A percentile compares a stretch with the other conserved stretches of the same genome.
Conservation (phyloP, 2,113 vertebrate species). For the Cygnus buccinator region DNA sequence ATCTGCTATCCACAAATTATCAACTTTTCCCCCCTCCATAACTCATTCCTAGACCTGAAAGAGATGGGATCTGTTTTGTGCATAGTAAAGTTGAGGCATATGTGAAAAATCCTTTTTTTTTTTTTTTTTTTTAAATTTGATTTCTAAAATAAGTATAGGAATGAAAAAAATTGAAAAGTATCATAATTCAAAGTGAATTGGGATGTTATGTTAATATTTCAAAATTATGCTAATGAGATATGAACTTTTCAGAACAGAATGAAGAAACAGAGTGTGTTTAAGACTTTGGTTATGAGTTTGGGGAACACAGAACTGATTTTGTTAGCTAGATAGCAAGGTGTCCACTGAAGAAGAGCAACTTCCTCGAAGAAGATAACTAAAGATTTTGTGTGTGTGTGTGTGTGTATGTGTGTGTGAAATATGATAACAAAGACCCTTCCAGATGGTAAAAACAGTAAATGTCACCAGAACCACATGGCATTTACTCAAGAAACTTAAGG, state of each 20-base stretch:
- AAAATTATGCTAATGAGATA: background rate
- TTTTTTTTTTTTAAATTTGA: background rate
- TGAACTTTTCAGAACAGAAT: background rate
- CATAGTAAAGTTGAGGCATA: background rate
- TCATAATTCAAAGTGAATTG: background rate
- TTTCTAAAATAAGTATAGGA: background rate
- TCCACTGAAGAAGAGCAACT: background rate
- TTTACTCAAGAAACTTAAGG: background rate
- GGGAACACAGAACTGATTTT: background rate
- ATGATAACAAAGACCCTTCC: background rate
- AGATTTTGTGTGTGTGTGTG: background rate
- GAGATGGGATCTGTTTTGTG: background rate
- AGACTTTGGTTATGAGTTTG: background rate
- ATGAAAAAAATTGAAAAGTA: background rate
- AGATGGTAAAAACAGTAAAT: background rate
- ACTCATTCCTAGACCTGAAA: background rate
- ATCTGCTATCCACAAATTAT: background rate
- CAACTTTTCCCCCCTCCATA: background rate
- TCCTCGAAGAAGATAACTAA: background rate
- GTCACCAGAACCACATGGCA: background rate
- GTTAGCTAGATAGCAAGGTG: background rate
- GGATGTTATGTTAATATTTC: background rate
- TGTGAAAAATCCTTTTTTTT: background rate
- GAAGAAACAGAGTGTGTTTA: background rate
- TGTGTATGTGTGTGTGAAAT: background rate